A percentile compares a stretch with the other conserved stretches of the same genome.
Evolutionary conservation across 92 coral and sea anemone species (phyloP).

Genomic region (Parazoanthus atlanticus): DNA sequence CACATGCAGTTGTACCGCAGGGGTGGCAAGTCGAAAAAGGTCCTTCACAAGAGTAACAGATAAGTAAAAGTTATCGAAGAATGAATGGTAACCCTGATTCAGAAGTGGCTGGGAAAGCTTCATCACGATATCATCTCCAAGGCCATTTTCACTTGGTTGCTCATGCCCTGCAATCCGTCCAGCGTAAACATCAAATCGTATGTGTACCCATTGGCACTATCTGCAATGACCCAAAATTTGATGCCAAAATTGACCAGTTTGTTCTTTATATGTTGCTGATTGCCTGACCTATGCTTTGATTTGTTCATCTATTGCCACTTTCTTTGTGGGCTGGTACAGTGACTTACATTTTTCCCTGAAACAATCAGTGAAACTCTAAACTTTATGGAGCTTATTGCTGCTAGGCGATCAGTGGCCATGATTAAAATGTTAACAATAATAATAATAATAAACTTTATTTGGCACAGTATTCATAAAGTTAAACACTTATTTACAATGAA

Average conservation of each 20-base stretch:
- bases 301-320: slow-evolving; percentile 23
- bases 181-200: slow-evolving; percentile 22
- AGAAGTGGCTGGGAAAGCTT: slow-evolving; percentile 31
- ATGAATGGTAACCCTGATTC: slow-evolving; percentile 24
- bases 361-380: slow-evolving; percentile 18
- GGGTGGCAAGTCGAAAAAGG: slow-evolving; percentile 23
- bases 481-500: too few relatives aligned
- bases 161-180: slow-evolving; percentile 22
- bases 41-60: slow-evolving; percentile 24
- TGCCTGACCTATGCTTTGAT: slow-evolving; percentile 33
- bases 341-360: slow-evolving; percentile 23
- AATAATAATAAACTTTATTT: too few relatives aligned
- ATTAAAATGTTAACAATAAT: too few relatives aligned
- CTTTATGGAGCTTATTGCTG: slow-evolving; percentile 13
- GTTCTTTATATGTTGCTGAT: slow-evolving; percentile 33
- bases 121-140: neutral
- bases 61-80: slow-evolving; percentile 18
- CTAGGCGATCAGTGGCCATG: too few relatives aligned
- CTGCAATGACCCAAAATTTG: slow-evolving; percentile 42
- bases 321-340: slow-evolving; percentile 38
- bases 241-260: slow-evolving; percentile 23
- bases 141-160: slow-evolving; percentile 28
- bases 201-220: slow-evolving; percentile 42
- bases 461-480: too few relatives aligned
- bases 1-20: too few relatives aligned